Base-by-base conservation (phyloP, 1,140 invertebrate species). In the Drosophila fuyamai region DNA sequence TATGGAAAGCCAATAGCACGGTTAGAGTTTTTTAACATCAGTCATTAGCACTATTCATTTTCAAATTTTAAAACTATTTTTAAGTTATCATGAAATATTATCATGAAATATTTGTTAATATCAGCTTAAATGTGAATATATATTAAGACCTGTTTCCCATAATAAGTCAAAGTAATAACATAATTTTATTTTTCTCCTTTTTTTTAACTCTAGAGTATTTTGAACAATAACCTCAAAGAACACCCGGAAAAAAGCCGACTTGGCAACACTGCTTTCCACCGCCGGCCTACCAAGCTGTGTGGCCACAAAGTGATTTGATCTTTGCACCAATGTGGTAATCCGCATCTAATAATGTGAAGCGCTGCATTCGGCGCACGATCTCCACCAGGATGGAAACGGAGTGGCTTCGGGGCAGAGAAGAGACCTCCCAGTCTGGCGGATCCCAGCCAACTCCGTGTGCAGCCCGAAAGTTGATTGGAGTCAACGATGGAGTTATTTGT, bases 271-370 rank as follows among this genome's bases (percentile, higher is more conserved):
- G n/a, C 0, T 10, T 23, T 38, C 54, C 8, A 68, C 61, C 61
- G 41, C 32, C 40, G 29, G 65, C 61, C 65, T 23, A 66, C 65
- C 65, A 68, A 53, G 67, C 50, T 71, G 67, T 68, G 75, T 58
- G 81, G 83, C 80, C 76, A 72, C 76, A 89, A 89, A 89, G 84
- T 89, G 84, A 88, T 89, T 89, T 89, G 84, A 89, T 89, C 84
- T 89, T 89, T 89, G 85, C 84, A 89, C 84, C 86, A 85, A 90
- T 81, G 85, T 90, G 85, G 85, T 89, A 89, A 89, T 89, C 85
- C 85, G 85, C 86, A 89, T 89, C 85, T 89, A 89, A 89, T 89
- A 89, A 89, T 90, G 85, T 90, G 86, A 90, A 81, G 81, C 85
- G 81, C 79, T 81, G 81, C 76, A 85, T 90, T 85, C 85, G 78